Percentiles rank a stretch among this genome's conserved stretches.
Evolutionary conservation across 2,113 vertebrate genomes (phyloP).

Genomic region (Tetrax tetrax): DNA sequence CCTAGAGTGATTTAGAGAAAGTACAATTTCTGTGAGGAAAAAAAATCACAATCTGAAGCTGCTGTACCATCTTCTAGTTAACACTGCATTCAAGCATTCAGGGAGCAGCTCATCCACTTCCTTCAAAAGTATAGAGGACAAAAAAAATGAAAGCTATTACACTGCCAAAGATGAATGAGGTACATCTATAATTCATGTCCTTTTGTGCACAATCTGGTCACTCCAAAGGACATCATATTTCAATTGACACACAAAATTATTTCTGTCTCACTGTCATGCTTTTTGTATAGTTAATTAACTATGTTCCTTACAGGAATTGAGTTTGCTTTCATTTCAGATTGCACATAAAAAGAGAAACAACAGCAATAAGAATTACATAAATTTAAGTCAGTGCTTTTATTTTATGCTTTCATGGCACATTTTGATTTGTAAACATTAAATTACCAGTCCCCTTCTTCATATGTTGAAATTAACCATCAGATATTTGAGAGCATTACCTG

Average conservation of each 20-base stretch:
- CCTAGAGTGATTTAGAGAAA: neutral
- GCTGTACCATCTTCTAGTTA: neutral
- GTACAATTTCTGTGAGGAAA: neutral
- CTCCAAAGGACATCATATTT: neutral
- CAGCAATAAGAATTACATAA: neutral
- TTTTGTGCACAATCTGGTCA: neutral
- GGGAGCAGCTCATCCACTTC: neutral
- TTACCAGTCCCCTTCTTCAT: conserved; percentile 5
- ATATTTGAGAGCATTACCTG: conserved; percentile 55
- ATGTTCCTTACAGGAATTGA: neutral
- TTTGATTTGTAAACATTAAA: conserved; percentile 56
- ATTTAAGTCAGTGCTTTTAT: conserved; percentile 62
- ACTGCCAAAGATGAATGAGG: neutral
- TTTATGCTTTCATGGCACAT: conserved; percentile 41
- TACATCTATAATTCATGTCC: neutral
- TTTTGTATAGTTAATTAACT: neutral
- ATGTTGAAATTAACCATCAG: conserved; percentile 43
- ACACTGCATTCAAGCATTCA: neutral
- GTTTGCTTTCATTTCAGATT: neutral
- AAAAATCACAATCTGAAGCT: neutral
- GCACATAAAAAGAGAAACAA: neutral
- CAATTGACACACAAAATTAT: neutral
- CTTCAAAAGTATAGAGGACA: neutral
- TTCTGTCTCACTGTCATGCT: neutral
- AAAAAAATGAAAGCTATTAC: neutral